Evolutionary conservation across 1,140 invertebrate genomes (phyloP), one percentile per base, ranked within the genome.

Genomic region (Micrasema minimum): DNA sequence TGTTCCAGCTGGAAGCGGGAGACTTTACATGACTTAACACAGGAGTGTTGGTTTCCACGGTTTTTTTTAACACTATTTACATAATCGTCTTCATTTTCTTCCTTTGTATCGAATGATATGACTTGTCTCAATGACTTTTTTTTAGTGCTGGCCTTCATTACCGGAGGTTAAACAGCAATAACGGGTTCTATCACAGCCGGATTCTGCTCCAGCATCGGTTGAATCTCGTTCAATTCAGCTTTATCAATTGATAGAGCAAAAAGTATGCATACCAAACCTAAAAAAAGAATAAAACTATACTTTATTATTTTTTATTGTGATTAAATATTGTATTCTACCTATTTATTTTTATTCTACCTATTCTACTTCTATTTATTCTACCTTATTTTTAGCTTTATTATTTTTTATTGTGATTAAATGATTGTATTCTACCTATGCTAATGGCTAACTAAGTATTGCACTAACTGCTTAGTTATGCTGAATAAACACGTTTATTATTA

Each of bases 181-280:
- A 89, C 83, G 73, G 85, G 85, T 72, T 88, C 87, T 11, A 82
- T 80, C 14, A 77, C 79, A 57, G 76, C 71, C 53, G 76, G 79
- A 23, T 71, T 78, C 43, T 77, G 46, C 72, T 75, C 81, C 77
- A 76, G 74, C 77, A 80, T 72, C 75, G 26, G 79, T 78, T 80
- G 81, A 80, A 77, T 80, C 69, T 87, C 84, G 84, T 96, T 94
- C 43, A 96, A 83, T 79, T 93, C 91, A 64, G 88, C 82, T 83
- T 93, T 93, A 80, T 97, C 94, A 75, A 96, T 93, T 77, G 89
- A 93, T 77, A 97, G 90, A 22, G 95, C 95, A 86, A 97, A 97
- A 73, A 96, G 86, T 79, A 97, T 91, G 41, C 93, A 91, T 71
- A 89, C 90, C 77, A 96, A 85, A 69, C 93, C 93, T 94, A 77